Evolutionary conservation across 2,888 invertebrate genomes (phyloP).

Genomic region (Epinotia ramella): DNA sequence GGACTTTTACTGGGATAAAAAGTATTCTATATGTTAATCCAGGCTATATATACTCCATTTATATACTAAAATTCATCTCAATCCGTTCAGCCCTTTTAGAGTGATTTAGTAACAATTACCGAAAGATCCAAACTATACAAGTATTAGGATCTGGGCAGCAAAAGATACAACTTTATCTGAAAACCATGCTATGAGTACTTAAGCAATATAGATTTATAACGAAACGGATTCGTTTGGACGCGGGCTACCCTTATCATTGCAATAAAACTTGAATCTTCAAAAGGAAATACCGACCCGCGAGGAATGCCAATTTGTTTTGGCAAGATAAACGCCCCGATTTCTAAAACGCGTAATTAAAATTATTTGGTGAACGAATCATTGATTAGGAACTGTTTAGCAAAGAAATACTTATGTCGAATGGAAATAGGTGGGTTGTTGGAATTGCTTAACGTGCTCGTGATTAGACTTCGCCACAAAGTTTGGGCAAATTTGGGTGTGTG

Average conservation of each 20-base stretch:
- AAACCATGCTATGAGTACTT: background rate
- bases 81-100: no score
- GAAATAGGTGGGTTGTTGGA: background rate
- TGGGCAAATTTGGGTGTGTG: background rate
- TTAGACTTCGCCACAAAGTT: background rate
- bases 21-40: no score
- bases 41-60: no score
- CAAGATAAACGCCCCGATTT: slow-evolving; percentile 47
- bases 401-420: background rate
- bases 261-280: slow-evolving; percentile 59
- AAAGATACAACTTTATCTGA: background rate
- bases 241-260: slow-evolving; percentile 57
- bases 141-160: background rate
- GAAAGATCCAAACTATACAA: no score
- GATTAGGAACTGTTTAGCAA: slow-evolving; percentile 3
- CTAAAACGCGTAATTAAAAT: slow-evolving; percentile 40
- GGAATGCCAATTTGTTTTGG: slow-evolving; percentile 66
- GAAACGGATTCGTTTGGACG: slow-evolving; percentile 46
- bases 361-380: slow-evolving; percentile 23
- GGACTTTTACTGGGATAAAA: no score
- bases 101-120: no score
- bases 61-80: no score
- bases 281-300: slow-evolving; percentile 56
- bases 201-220: background rate
- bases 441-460: background rate